phyloP scores from a whole-genome alignment of 1,140 invertebrate genomes.

The Agrypnia vestita region DNA sequence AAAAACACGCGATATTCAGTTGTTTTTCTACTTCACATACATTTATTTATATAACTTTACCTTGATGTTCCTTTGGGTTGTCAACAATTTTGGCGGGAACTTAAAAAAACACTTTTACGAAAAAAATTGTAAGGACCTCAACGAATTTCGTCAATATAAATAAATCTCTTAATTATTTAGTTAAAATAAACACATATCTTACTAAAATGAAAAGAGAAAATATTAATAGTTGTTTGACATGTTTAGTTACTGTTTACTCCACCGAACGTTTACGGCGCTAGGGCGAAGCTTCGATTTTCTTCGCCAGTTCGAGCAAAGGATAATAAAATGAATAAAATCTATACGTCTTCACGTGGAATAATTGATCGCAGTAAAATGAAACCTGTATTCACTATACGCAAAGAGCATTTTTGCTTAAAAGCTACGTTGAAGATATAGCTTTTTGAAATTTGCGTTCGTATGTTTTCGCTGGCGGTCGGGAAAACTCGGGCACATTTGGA shows the following conservation, averaged over 20 bases:
- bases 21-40: conserved; percentile 2
- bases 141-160: conserved; percentile 3
- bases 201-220: conserved; percentile 1
- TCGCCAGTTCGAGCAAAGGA: not conserved
- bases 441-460: not conserved
- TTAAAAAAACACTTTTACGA: not conserved
- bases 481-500: conserved; percentile 20
- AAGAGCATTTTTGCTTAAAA: not conserved
- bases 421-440: not conserved
- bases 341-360: not conserved
- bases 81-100: conserved; percentile 14
- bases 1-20: conserved; percentile 18
- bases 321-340: conserved; percentile 17
- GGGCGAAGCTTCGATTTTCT: conserved; percentile 42
- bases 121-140: not conserved
- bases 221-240: conserved; percentile 13
- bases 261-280: conserved; percentile 22
- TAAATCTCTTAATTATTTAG: not conserved
- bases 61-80: not conserved
- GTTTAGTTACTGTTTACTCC: conserved; percentile 26
- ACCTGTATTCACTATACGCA: not conserved
- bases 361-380: conserved; percentile 8
- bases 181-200: not conserved
- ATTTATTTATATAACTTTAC: not conserved
- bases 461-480: conserved; percentile 25